phyloP scores from a whole-genome alignment of 2,888 invertebrate genomes.

The Fissipunctia ypsillon region DNA sequence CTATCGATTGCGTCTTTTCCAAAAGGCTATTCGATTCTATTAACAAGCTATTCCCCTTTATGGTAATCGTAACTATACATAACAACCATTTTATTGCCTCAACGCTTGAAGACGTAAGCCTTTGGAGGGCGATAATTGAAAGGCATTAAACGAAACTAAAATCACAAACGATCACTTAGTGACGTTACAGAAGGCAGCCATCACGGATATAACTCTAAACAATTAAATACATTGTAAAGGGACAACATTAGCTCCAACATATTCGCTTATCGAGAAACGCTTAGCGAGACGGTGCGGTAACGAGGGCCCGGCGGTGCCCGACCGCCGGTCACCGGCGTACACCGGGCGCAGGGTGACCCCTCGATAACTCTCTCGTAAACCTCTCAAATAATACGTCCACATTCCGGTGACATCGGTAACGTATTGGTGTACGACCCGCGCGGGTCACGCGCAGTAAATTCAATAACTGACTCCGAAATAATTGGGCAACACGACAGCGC shows the following conservation, averaged over 20 bases:
- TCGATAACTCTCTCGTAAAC: slow-evolving; percentile 57
- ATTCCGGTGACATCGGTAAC: slow-evolving; percentile 61
- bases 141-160: slow-evolving; percentile 14
- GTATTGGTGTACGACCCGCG: slow-evolving; percentile 56
- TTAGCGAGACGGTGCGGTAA: slow-evolving; percentile 21
- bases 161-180: slow-evolving; percentile 17
- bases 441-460: slow-evolving; percentile 62
- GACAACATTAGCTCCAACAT: slow-evolving; percentile 1
- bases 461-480: slow-evolving; percentile 63
- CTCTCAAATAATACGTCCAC: slow-evolving; percentile 60
- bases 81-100: background rate
- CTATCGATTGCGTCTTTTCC: background rate
- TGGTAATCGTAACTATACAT: background rate
- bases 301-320: background rate
- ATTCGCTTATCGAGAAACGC: slow-evolving; percentile 45
- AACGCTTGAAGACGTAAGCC: background rate
- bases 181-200: slow-evolving; percentile 25
- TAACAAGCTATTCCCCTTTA: slow-evolving; percentile 8
- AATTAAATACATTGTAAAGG: slow-evolving; percentile 51
- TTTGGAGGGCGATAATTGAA: slow-evolving; percentile 27
- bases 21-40: background rate
- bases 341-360: slow-evolving; percentile 37
- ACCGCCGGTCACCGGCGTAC: background rate
- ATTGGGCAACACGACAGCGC: slow-evolving; percentile 59
- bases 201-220: slow-evolving; percentile 14